Base-by-base conservation (phyloP, 64 coral and sea anemone species). In the Montipora cactus region DNA sequence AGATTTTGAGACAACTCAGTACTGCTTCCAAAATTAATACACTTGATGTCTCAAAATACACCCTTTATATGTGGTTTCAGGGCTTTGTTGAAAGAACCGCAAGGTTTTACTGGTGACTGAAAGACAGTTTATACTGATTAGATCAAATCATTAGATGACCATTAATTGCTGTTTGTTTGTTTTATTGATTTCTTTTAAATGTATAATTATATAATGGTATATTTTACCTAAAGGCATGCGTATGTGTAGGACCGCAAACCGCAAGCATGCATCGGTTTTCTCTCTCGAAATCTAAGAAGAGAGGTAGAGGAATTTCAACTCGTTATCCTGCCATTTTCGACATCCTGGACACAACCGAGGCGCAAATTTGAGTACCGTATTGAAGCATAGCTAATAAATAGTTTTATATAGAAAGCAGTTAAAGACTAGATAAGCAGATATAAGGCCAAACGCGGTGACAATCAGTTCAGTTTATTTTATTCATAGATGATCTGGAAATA, bases 161-260 rank as follows among this genome's bases (percentile, higher is more conserved):
- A 72, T 71, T 71, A 86, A 86, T 86, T 86, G 66, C 67, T 47
- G 82, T 72, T 86, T 86, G 66, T 86, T 86, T 72, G 64, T 72
- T 8, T 86, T 71, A 86, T 71, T 86, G 82, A 72, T 72, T 49
- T 86, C 66, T 86, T 28, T 86, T 72, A 52, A 86, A 9, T 20
- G 12, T 3, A 16, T 84, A 68, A 67, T 84, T 67, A 67, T 84
- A 84, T 68, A 67, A 47, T 4, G 81, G 64, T 51, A 71, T 49
- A 70, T 21, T 86, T 46, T 50, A 50, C 62, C 67, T 71, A 59
- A 49, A 72, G 7, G 10, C 64, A 50, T 57, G 53, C 58, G 67
- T 59, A 62, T 15, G 81, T 25, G 82, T n/a, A 15, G 13, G 18
- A 7, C 68, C 44, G 19, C 37, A 83, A 86, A 86, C 82, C 66